phyloP scores from a whole-genome alignment of 2,797 vertebrate genomes.

The Sebastes diploproa region DNA sequence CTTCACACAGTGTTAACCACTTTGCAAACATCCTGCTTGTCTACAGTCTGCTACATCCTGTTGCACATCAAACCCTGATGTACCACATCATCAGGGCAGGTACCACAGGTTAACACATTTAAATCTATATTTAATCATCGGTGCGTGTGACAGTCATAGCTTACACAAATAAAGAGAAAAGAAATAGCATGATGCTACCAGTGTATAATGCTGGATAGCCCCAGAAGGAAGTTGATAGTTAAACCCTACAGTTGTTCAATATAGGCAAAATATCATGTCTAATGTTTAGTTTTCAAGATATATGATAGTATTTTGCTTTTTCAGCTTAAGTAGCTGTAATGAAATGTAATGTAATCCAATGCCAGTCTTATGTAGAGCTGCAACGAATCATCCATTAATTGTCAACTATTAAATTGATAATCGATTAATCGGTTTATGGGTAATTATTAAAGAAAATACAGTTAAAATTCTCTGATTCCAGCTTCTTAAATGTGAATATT shows the following conservation, averaged over 20 bases:
- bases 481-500: too few species aligned
- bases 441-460: too few species aligned
- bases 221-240: not conserved
- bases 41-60: conserved; percentile 54
- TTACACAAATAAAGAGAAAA: not conserved
- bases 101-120: not conserved
- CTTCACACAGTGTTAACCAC: conserved; percentile 1
- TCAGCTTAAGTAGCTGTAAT: not conserved
- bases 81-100: not conserved
- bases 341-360: not conserved
- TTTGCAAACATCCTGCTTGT: conserved; percentile 75
- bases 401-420: too few species aligned
- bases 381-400: too few species aligned
- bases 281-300: not conserved
- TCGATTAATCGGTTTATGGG: too few species aligned
- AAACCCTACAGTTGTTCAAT: not conserved
- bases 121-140: not conserved
- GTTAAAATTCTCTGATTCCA: too few species aligned
- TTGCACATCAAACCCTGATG: not conserved
- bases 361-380: too few species aligned
- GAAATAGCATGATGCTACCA: not conserved
- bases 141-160: not conserved
- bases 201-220: not conserved
- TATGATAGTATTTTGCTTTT: not conserved
- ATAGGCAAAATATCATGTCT: not conserved